A percentile compares a stretch with the other conserved stretches of the same genome.
Conservation (phyloP, 2,113 vertebrate genomes). For the Prochilodus magdalenae region DNA sequence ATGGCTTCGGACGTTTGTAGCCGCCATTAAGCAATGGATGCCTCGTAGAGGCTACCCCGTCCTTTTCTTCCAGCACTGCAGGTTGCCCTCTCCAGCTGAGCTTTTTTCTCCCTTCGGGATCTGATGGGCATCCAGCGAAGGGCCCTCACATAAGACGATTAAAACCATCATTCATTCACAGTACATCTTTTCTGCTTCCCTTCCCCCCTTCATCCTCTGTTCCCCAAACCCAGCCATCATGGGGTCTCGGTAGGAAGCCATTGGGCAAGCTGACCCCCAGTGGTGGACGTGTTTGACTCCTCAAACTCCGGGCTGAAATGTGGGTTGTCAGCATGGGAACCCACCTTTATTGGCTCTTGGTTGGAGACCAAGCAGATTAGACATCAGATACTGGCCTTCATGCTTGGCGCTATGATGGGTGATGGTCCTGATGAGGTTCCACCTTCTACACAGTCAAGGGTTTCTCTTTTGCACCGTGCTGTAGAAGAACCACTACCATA, state of each 20-base stretch:
- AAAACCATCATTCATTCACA: slow-evolving; percentile 57
- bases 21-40: slow-evolving; percentile 64
- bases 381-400: slow-evolving; percentile 38
- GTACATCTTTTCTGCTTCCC: slow-evolving; percentile 50
- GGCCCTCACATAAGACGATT: slow-evolving; percentile 46
- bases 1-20: slow-evolving; percentile 56
- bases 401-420: slow-evolving; percentile 1
- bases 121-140: slow-evolving; percentile 13
- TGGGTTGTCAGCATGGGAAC: slow-evolving; percentile 75
- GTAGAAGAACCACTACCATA: neutral
- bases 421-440: neutral
- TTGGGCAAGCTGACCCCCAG: slow-evolving; percentile 87
- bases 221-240: slow-evolving; percentile 70
- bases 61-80: slow-evolving; percentile 70
- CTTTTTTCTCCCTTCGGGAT: slow-evolving; percentile 50
- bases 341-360: slow-evolving; percentile 59
- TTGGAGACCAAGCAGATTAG: slow-evolving; percentile 56
- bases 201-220: slow-evolving; percentile 45
- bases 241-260: slow-evolving; percentile 89
- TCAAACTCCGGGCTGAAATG: slow-evolving; percentile 89
- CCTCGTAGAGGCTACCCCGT: slow-evolving; percentile 67
- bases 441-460: neutral
- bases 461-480: slow-evolving; percentile 21
- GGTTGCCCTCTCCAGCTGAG: slow-evolving; percentile 67
- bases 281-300: slow-evolving; percentile 89